These are phyloP conservation scores for Pseudobourletiella spinata DNA, from an alignment of 1,140 invertebrate genomes.

Conservation along the genomic window DNA sequence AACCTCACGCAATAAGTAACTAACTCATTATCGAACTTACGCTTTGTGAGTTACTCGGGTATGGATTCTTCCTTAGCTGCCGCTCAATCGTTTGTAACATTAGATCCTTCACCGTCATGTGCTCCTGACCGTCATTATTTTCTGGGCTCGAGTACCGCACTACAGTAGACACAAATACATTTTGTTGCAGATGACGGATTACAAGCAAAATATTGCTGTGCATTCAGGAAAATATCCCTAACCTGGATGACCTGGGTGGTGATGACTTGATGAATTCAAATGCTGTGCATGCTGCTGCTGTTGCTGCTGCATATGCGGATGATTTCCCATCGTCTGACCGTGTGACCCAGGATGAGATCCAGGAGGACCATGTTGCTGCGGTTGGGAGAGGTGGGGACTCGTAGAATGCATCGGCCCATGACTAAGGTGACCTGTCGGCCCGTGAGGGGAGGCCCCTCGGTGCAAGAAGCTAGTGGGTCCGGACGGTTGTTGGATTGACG, in stretches of 20 bases:
- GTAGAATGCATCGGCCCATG: slow-evolving; percentile 12
- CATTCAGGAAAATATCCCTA: no score
- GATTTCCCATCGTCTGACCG: slow-evolving; percentile 19
- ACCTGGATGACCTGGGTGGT: slow-evolving; percentile 2
- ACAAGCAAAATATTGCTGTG: no score
- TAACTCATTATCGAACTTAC: no score
- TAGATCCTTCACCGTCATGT: slow-evolving; percentile 61
- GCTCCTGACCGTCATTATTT: slow-evolving; percentile 28
- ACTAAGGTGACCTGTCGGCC: neutral
- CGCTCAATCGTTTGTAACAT: slow-evolving; percentile 65
- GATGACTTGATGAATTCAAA: slow-evolving; percentile 6
- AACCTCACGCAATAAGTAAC: no score
- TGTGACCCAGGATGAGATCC: slow-evolving; percentile 1
- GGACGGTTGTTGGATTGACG: neutral
- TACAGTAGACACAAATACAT: no score
- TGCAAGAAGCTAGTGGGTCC: neutral
- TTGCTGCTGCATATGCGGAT: slow-evolving; percentile 21
- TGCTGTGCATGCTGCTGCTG: slow-evolving; percentile 14
- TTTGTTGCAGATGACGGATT: no score
- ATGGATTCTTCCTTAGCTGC: slow-evolving; percentile 56
- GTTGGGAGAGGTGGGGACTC: slow-evolving; percentile 15
- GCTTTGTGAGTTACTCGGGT: slow-evolving; percentile 25
- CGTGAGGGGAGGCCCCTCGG: slow-evolving; percentile 1
- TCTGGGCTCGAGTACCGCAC: slow-evolving; percentile 27
- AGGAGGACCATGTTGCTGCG: no score